Conservation (phyloP, 37 sponge, comb jelly and placozoan genomes). For the Ianthella basta region DNA sequence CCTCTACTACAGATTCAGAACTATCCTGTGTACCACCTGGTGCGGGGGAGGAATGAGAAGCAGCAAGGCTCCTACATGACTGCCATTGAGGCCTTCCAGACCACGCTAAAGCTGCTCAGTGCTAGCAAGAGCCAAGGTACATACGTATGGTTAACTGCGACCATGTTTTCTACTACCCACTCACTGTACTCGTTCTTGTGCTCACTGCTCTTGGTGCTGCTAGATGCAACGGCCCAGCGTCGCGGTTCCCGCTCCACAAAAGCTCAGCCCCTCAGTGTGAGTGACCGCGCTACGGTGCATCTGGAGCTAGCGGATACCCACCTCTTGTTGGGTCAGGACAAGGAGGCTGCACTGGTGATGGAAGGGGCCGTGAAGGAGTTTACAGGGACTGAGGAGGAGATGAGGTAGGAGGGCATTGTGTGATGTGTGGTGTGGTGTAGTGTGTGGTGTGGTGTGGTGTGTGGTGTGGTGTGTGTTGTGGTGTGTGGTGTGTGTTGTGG, state of each 20-base stretch:
- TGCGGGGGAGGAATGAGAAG: constrained; percentile 56
- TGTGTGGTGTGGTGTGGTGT: constrained; percentile 29
- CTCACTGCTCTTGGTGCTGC: no score
- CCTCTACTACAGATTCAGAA: constrained; percentile 55
- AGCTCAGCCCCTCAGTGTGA: constrained; percentile 27
- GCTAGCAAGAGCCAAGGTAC: neutral
- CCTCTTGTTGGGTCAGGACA: constrained; percentile 51
- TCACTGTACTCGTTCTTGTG: no score
- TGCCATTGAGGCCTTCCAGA: constrained; percentile 68
- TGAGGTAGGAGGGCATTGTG: constrained; percentile 41
- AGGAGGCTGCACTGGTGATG: constrained; percentile 92
- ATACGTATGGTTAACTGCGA: no score
- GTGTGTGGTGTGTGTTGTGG: constrained; percentile 10
- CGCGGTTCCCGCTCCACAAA: neutral
- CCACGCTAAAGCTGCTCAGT: constrained; percentile 53
- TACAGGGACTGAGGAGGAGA: constrained; percentile 79
- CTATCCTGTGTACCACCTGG: constrained; percentile 73
- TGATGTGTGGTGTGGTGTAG: neutral
- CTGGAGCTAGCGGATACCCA: constrained; percentile 71
- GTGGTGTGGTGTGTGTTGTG: constrained; percentile 6
- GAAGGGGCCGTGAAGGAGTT: constrained; percentile 91
- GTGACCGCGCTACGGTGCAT: constrained; percentile 70
- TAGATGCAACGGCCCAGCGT: neutral
- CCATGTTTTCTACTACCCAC: no score
- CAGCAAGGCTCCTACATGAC: constrained; percentile 31